phyloP scores from a whole-genome alignment of 1,140 invertebrate species.

The Rhagoletis zephyria region DNA sequence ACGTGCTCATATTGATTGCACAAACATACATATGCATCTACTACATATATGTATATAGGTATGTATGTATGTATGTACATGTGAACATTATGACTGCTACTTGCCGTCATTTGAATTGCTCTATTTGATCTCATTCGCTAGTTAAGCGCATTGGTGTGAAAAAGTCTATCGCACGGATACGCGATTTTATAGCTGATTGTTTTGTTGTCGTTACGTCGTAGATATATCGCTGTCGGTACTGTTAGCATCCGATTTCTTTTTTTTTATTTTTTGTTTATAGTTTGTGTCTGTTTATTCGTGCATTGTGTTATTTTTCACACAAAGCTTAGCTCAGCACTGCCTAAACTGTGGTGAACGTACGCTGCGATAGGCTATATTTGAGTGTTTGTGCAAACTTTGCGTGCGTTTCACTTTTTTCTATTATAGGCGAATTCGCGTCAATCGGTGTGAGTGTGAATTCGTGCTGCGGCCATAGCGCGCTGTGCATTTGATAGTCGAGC shows the following conservation, averaged over 20 bases:
- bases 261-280: not conserved
- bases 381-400: not conserved
- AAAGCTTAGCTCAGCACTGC: not conserved
- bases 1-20: not conserved
- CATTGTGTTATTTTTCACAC: slow-evolving; percentile 46
- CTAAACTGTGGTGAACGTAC: not conserved
- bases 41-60: not conserved
- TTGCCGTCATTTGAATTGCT: slow-evolving; percentile 45
- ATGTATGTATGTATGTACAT: not conserved
- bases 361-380: not conserved
- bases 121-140: slow-evolving; percentile 51
- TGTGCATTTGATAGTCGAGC: too few species aligned
- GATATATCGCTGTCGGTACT: not conserved
- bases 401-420: not conserved
- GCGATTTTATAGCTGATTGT: slow-evolving; percentile 29
- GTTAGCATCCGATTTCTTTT: not conserved
- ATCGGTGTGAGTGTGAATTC: too few species aligned
- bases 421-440: too few species aligned
- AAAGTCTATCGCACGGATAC: slow-evolving; percentile 45
- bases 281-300: not conserved
- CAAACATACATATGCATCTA: not conserved
- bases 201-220: slow-evolving; percentile 15
- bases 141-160: slow-evolving; percentile 51
- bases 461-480: too few species aligned
- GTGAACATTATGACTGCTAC: not conserved